Evolutionary conservation across 2,888 invertebrate genomes (phyloP), one percentile per base, ranked within the genome.

Genomic region (Cordilura impudica): DNA sequence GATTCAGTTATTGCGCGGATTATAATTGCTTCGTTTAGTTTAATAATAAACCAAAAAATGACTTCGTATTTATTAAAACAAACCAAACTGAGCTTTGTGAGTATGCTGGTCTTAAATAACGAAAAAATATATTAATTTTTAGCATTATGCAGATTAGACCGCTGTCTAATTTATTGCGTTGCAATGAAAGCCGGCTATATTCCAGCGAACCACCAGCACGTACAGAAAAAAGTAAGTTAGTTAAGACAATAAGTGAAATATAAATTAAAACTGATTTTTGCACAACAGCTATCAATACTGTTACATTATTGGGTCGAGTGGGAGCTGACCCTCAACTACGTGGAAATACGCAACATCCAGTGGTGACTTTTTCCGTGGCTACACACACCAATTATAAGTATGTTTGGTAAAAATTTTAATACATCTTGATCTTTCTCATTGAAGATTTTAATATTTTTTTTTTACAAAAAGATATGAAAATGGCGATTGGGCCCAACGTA

Each of bases 311-410:
- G 66, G 98, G 98, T 2, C 92, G 98, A 87, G 95, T 95, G 43
- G 98, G 98, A 0, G 94, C 92, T n/a, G 95, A 96, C 87, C 97
- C 98, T 1, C 96, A 97, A 87, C 93, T 94, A 86, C 93, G 96
- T 82, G 98, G 98, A 2, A 92, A 92, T 1, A 93, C 93, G 61
- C 92, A 95, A 76, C 96, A 95, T 89, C 97, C 97, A 2, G 95
- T 97, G 21, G 93, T 96, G 26, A 93, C 95, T 82, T 98, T 98
- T 89, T 96, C 97, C 0, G 85, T 98, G 65, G 98, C 98, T 3
- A 98, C 98, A 21, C 96, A 97, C 86, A 93, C 93, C 47, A 96
- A 95, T 87, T 97, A 96, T 89, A 94, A 94, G 89, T 91, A 89
- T 83, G 84, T 81, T 10, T 21, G 1, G 14, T 16, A 8, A 26